phyloP scores from a whole-genome alignment of 2,797 vertebrate species.

The Catharus ustulatus region DNA sequence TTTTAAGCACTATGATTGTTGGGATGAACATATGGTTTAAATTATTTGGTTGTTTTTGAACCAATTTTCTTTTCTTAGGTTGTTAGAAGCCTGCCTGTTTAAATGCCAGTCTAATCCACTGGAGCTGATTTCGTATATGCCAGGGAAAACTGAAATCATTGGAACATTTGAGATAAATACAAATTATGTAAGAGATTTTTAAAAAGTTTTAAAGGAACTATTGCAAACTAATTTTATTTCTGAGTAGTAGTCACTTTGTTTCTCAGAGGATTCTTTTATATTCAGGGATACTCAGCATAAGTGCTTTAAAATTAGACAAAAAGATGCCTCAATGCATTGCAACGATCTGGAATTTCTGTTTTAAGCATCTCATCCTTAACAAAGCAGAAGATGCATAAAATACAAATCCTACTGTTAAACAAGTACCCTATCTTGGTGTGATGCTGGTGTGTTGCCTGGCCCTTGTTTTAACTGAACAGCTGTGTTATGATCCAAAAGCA shows the following conservation, averaged over 20 bases:
- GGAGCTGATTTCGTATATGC: background rate
- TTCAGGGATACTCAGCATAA: background rate
- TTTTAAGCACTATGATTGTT: background rate
- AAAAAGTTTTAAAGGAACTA: background rate
- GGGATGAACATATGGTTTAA: background rate
- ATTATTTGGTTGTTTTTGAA: background rate
- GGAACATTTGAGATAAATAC: background rate
- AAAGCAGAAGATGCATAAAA: background rate
- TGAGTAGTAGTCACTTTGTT: background rate
- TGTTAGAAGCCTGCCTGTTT: background rate
- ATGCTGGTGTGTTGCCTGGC: background rate
- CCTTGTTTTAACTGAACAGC: background rate
- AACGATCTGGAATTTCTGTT: background rate
- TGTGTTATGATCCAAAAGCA: background rate
- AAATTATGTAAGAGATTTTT: background rate
- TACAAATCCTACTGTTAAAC: background rate
- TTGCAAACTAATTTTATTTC: background rate
- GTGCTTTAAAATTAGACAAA: background rate
- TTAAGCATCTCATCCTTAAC: background rate
- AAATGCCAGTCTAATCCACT: background rate
- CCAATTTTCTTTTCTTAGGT: background rate
- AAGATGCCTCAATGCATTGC: background rate
- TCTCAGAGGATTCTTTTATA: background rate
- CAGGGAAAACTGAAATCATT: background rate
- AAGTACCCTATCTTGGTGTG: accelerated